Evolutionary conservation across 2,888 invertebrate genomes (phyloP), one percentile per base, ranked within the genome.

Genomic region (Linnaemya vulpina): DNA sequence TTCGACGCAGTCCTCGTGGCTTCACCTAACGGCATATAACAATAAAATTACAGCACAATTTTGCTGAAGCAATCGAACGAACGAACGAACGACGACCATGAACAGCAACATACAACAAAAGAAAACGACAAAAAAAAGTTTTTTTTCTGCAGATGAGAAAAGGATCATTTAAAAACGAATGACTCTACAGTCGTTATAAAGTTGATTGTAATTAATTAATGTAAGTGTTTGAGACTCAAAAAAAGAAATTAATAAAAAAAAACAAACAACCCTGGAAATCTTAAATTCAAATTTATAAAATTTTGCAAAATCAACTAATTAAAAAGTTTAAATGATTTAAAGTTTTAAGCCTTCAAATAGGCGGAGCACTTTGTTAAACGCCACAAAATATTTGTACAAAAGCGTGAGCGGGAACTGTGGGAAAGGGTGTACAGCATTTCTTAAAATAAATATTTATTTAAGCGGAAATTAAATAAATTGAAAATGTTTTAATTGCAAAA

Each of bases 191-290:
- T 73, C 51, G 63, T 74, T 81, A 70, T 58, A 85, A 85, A 79
- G 65, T 82, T 85, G 43, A 76, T 53, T 65, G 75, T 79, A 85
- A 82, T 82, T 85, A 82, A 85, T 84, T 84, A 81, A 74, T 75
- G 46, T 22, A 80, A 80, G 62, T 80, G 67, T 62, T 74, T 30
- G 55, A 60, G 67, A 67, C 30, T n/a, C n/a, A n/a, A n/a, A n/a
- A n/a, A n/a, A n/a, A n/a, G n/a, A n/a, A n/a, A n/a, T n/a, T n/a
- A n/a, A n/a, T n/a, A n/a, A n/a, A n/a, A n/a, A 63, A 40, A 55
- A 63, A 25, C 1, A 20, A 22, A 53, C 8, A 53, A 25, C 13
- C 30, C 8, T 30, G 55, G 63, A 68, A 62, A 51, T 11, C 25
- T 38, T 51, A 70, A 65, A 63, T 49, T 81, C 17, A 38, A 75